Percentiles rank a stretch among this genome's conserved stretches.
Evolutionary conservation across 2,888 invertebrate genomes (phyloP).

Genomic region (Volucella bombylans): DNA sequence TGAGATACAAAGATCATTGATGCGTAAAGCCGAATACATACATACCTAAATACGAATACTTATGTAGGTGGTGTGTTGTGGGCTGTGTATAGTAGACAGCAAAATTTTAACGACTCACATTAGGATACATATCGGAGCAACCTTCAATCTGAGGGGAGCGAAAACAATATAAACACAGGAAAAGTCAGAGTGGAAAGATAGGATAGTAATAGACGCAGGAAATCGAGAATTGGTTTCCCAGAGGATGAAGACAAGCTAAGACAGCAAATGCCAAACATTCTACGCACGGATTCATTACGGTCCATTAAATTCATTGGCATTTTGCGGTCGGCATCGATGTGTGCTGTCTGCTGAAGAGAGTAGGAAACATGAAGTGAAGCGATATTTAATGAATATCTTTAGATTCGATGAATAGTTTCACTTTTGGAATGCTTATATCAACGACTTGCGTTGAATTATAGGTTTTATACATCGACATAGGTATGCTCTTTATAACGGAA

Average conservation of each 20-base stretch:
- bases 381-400: constrained; percentile 12
- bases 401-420: constrained; percentile 5
- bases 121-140: background rate
- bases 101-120: constrained; percentile 40
- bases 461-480: too few relatives aligned
- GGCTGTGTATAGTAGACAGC: constrained; percentile 16
- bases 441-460: too few relatives aligned
- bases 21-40: constrained; percentile 34
- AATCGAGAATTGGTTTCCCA: constrained; percentile 1
- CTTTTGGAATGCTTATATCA: too few relatives aligned
- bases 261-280: constrained; percentile 50
- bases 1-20: constrained; percentile 25
- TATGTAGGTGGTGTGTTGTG: background rate
- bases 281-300: constrained; percentile 47
- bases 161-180: background rate
- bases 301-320: constrained; percentile 54
- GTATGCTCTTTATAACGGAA: too few relatives aligned
- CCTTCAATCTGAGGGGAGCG: background rate
- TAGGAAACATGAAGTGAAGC: background rate
- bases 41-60: background rate
- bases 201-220: constrained; percentile 42
- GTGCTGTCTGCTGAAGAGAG: background rate
- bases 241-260: constrained; percentile 16
- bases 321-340: constrained; percentile 20
- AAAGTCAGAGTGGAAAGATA: constrained; percentile 28